Evolutionary conservation across 2,113 vertebrate species (phyloP), one percentile per base, ranked within the genome.

Genomic region (Sapayoa aenigma): DNA sequence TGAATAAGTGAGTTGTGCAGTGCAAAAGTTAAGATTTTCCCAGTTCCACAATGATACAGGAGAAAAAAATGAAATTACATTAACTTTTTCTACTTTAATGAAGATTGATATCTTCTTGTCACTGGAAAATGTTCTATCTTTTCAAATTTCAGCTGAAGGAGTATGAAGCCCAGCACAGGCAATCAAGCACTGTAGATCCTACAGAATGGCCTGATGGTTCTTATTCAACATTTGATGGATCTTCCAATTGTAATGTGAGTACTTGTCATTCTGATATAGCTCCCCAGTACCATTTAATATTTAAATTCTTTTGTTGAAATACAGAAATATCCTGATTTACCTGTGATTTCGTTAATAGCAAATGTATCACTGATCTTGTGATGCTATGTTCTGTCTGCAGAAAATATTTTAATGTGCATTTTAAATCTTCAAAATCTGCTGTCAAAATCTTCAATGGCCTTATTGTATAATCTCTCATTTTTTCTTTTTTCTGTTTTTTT

Each of bases 161-260:
- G 85, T 99, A 99, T 92, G 99, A 99, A 97, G 98, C 98, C 41
- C 99, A 99, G 96, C 99, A 98, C 98, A 98, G 98, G 97, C 99
- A 99, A 63, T 98, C 98, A 5, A 96, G 98, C 78, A 92, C 98
- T 97, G 93, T 97, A 97, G 99, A 99, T 94, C 97, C 98, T 97
- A 91, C 98, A 84, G 99, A 99, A 95, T 99, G 99, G 99, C 98
- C 99, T 90, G 99, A 99, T 5, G 98, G 98, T 89, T 98, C 98
- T 93, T 98, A 98, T 87, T 97, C 98, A n/a, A 94, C 97, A 55
- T 98, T 99, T 95, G 99, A 99, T 86, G 98, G 98, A 79, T 99
- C 99, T 76, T 99, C 99, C 66, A 99, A 98, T 95, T 99, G 98
- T 98, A 99, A 99, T 79, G 99, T 99, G 98, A 99, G 99, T 99